Conservation (phyloP, 2,888 invertebrate species). For the Cantharis rufa region DNA sequence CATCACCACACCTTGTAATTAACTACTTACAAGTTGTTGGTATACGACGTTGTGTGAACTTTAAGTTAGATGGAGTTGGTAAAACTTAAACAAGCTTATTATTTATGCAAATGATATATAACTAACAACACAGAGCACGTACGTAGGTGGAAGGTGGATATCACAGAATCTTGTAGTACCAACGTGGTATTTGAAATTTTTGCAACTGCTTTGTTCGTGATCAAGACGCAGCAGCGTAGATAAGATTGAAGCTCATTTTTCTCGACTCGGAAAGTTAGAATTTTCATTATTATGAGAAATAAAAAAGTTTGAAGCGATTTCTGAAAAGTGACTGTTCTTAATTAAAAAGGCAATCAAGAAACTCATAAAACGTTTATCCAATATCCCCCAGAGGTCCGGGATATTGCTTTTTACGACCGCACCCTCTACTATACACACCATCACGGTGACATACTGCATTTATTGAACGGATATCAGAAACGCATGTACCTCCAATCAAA, state of each 20-base stretch:
- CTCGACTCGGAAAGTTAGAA: not conserved
- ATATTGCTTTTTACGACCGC: slow-evolving; percentile 28
- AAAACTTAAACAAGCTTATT: not conserved
- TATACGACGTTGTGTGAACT: not conserved
- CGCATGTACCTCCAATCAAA: slow-evolving; percentile 19
- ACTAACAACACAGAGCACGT: not conserved
- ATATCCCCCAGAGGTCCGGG: slow-evolving; percentile 20
- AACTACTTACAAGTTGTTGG: not conserved
- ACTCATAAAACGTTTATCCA: slow-evolving; percentile 30
- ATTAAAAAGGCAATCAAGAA: slow-evolving; percentile 29
- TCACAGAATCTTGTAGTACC: not conserved
- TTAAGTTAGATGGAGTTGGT: not conserved
- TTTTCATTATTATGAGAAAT: slow-evolving; percentile 3
- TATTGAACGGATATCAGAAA: slow-evolving; percentile 29
- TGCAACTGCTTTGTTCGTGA: not conserved
- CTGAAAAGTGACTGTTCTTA: slow-evolving; percentile 25
- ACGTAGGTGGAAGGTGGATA: not conserved
- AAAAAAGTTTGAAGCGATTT: slow-evolving; percentile 13
- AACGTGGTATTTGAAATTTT: not conserved
- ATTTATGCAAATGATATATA: not conserved
- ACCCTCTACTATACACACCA: slow-evolving; percentile 16
- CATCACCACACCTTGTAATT: not conserved
- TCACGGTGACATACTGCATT: slow-evolving; percentile 28
- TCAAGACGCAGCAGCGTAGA: not conserved
- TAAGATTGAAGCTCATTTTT: not conserved